Base-by-base conservation (phyloP, 2,888 invertebrate species). In the Altica lythri region DNA sequence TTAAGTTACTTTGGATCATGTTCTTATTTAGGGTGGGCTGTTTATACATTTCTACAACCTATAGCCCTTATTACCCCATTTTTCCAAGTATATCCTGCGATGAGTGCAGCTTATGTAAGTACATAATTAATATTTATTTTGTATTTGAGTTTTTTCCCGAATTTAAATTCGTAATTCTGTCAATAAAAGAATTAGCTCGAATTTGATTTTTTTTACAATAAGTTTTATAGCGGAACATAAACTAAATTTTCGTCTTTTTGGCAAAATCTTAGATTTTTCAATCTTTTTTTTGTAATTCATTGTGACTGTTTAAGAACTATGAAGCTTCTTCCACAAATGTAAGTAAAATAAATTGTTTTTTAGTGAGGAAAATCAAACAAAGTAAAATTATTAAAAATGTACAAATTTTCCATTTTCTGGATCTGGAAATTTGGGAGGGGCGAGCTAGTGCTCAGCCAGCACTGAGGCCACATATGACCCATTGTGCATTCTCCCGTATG, bases 71-170 rank as follows among this genome's bases (percentile, higher is more conserved):
- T 83, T 52, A 87, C 83, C 32, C 88, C 92, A 61, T 90, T 89
- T 70, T 83, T 80, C 70, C 86, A 90, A 69, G 89, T 89, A 9
- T 92, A 90, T 78, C 92, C 92, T n/a, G 90, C 92, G 1, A 89
- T 92, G 88, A 89, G 89, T 18, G 89, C 89, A 0, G 87, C 89
- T 62, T 92, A 92, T 75, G 92, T 93, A 79, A 88, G 90, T 85
- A 53, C 2, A 16, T 13, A 4, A 16, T 10, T 9, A 10, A 5
- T 10, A 4, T 30, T 12, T 30, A 32, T 13, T 10, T 32, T 13
- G 6, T 32, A 19, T 19, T 5, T 19, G 22, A 19, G 22, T 3
- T 5, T 19, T 19, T 19, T 19, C 6, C 6, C 3, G 22, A 5
- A 19, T 19, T 3, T 19, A 3, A 3, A 19, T 5, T 5, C 22